These are phyloP conservation scores for Platycheirus rosarum DNA, from an alignment of 2,888 invertebrate genomes.

Conservation along the genomic window DNA sequence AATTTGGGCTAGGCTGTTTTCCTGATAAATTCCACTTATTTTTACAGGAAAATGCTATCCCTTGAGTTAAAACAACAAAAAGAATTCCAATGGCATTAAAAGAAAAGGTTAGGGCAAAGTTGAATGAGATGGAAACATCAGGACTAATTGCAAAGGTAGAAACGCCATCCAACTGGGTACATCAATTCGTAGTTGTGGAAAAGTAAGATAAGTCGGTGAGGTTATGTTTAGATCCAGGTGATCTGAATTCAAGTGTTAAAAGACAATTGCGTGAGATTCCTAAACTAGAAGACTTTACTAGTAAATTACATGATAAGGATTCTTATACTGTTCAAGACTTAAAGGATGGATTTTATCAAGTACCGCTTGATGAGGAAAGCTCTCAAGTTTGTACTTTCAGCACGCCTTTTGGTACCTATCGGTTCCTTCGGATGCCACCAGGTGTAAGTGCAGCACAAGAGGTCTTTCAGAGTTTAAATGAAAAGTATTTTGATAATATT, in stretches of 20 bases:
- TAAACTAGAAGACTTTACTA: slow-evolving; percentile 26
- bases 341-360: slow-evolving; percentile 47
- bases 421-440: slow-evolving; percentile 18
- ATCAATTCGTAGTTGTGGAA: slow-evolving; percentile 32
- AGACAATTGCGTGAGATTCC: slow-evolving; percentile 49
- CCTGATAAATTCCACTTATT: slow-evolving; percentile 18
- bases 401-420: slow-evolving; percentile 33
- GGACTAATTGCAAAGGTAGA: slow-evolving; percentile 17
- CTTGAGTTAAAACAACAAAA: slow-evolving; percentile 9
- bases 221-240: slow-evolving; percentile 41
- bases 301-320: slow-evolving; percentile 27
- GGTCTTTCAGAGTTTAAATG: slow-evolving; percentile 37
- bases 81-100: too few species aligned
- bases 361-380: slow-evolving; percentile 7
- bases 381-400: slow-evolving; percentile 49
- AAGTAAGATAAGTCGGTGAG: slow-evolving; percentile 41
- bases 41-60: slow-evolving; percentile 19
- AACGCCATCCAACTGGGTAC: slow-evolving; percentile 83
- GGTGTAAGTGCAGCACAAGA: slow-evolving; percentile 46
- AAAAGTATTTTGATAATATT: slow-evolving; percentile 4
- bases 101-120: slow-evolving; percentile 18
- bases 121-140: slow-evolving; percentile 27
- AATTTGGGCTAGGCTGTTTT: slow-evolving; percentile 23
- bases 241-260: slow-evolving; percentile 29
- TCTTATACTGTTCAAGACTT: slow-evolving; percentile 44